Evolutionary conservation across 1,140 invertebrate genomes (phyloP).

Genomic region (Anastrepha obliqua): DNA sequence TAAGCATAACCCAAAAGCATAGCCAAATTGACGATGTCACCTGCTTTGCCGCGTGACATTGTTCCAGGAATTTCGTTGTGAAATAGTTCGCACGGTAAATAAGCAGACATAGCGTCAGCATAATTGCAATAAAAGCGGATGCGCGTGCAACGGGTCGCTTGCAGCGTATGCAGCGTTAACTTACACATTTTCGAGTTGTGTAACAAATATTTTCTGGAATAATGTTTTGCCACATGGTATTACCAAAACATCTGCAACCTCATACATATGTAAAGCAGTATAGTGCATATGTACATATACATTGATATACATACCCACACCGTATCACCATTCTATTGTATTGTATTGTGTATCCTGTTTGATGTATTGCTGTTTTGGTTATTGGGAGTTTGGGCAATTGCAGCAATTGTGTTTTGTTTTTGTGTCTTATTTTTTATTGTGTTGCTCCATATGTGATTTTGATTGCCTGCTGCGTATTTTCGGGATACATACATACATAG

Average conservation of each 20-base stretch:
- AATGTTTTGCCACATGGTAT: constrained; percentile 19
- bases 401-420: neutral
- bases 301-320: neutral
- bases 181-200: constrained; percentile 12
- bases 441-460: neutral
- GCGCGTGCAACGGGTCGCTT: no score
- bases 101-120: no score
- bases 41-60: no score
- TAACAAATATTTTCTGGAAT: neutral
- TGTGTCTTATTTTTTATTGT: neutral
- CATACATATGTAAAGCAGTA: neutral
- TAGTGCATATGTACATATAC: neutral
- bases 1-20: no score
- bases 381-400: neutral
- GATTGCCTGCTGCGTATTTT: neutral
- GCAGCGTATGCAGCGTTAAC: no score
- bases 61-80: no score
- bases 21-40: no score
- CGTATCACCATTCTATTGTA: neutral
- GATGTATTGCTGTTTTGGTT: neutral
- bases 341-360: neutral
- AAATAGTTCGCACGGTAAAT: no score
- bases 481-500: neutral
- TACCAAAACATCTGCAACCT: neutral
- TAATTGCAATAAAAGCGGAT: no score